phyloP scores from a whole-genome alignment of 2,797 vertebrate genomes.

The Rhynchotus rufescens region DNA sequence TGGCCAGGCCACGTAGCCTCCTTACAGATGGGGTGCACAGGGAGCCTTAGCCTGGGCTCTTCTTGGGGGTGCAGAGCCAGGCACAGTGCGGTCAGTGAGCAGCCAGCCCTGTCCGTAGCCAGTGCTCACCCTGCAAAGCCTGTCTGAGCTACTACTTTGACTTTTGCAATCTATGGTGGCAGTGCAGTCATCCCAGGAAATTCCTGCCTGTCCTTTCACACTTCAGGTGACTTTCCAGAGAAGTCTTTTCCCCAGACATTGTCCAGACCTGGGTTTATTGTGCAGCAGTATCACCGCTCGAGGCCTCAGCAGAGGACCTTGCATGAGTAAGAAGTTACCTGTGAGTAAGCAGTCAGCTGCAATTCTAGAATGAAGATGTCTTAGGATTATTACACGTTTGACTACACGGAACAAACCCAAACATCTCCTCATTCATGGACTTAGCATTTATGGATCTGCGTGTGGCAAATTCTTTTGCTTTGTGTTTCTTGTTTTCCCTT shows the following conservation, averaged over 20 bases:
- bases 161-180: neutral
- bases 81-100: neutral
- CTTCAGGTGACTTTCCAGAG: neutral
- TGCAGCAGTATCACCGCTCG: accelerated
- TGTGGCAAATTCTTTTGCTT: conserved; percentile 31
- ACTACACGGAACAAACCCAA: neutral
- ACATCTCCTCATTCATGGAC: neutral
- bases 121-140: neutral
- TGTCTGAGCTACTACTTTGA: neutral
- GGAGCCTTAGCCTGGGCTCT: neutral
- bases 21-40: neutral
- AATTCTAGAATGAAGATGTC: neutral
- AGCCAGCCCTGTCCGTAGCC: accelerated
- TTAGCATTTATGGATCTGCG: neutral
- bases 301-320: neutral
- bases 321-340: neutral
- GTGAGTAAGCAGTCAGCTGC: neutral
- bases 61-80: neutral
- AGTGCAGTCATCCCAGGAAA: neutral
- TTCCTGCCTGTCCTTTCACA: neutral
- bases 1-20: neutral
- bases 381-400: neutral
- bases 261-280: neutral
- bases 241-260: neutral
- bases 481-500: conserved; percentile 46